Evolutionary conservation across 2,888 invertebrate genomes (phyloP).

Genomic region (Sycophila texana): DNA sequence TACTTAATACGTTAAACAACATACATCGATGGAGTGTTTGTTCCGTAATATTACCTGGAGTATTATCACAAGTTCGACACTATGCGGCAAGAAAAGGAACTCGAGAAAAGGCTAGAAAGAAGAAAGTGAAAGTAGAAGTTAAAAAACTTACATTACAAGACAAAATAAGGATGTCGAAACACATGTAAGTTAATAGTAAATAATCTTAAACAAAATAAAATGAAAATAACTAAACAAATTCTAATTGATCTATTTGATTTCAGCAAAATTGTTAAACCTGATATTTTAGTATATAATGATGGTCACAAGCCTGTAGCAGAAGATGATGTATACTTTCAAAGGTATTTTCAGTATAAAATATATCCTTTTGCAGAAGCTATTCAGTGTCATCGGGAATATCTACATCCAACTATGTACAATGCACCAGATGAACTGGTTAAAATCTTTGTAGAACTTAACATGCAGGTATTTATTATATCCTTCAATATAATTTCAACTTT

Average conservation of each 20-base stretch:
- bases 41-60: slow-evolving; percentile 42
- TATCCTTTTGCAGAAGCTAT: slow-evolving; percentile 87
- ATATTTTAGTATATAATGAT: slow-evolving; percentile 80
- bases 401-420: slow-evolving; percentile 90
- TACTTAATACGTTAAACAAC: slow-evolving; percentile 15
- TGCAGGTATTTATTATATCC: slow-evolving; percentile 77
- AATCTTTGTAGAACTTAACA: slow-evolving; percentile 87
- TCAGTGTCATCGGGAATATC: slow-evolving; percentile 85
- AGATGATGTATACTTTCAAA: slow-evolving; percentile 82
- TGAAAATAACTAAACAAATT: neutral
- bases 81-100: slow-evolving; percentile 91
- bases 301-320: slow-evolving; percentile 77
- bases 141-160: slow-evolving; percentile 87
- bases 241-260: slow-evolving; percentile 54
- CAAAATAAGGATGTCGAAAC: slow-evolving; percentile 81
- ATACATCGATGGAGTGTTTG: slow-evolving; percentile 9
- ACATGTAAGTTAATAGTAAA: slow-evolving; percentile 73
- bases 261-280: slow-evolving; percentile 75
- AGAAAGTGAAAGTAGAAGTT: slow-evolving; percentile 86
- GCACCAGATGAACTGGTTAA: slow-evolving; percentile 83
- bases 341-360: slow-evolving; percentile 78
- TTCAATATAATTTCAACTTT: slow-evolving; percentile 1
- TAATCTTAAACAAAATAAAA: neutral
- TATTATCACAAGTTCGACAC: slow-evolving; percentile 68
- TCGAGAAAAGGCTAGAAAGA: slow-evolving; percentile 84